A percentile compares a stretch with the other conserved stretches of the same genome.
These are phyloP conservation scores for Eudemis profundana DNA, from an alignment of 2,888 invertebrate species.

Conservation along the genomic window DNA sequence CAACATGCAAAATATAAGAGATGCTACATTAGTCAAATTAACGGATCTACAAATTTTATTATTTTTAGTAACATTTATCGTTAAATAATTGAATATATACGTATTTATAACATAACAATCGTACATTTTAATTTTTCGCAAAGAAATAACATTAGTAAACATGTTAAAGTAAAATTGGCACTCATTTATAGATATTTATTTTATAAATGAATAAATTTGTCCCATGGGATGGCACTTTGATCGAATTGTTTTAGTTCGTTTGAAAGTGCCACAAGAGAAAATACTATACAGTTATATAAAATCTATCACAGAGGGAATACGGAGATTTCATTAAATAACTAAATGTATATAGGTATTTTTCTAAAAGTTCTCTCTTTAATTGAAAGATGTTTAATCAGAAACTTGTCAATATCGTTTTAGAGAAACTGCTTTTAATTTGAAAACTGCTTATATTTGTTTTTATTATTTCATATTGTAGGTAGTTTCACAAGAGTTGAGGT, in stretches of 20 bases:
- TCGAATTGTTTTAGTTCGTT: background rate
- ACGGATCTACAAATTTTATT: background rate
- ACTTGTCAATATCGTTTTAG: conserved; percentile 2
- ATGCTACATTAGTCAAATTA: background rate
- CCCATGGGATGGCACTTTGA: background rate
- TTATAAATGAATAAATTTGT: too few relatives aligned
- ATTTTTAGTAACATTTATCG: background rate
- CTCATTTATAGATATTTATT: conserved; percentile 40
- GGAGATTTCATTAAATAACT: conserved; percentile 17
- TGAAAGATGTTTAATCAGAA: background rate
- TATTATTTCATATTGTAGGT: too few relatives aligned
- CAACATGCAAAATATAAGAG: conserved; percentile 20
- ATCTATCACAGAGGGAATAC: conserved; percentile 53
- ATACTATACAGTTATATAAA: conserved; percentile 44
- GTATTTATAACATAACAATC: background rate
- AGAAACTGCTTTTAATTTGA: background rate
- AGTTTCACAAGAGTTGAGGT: too few relatives aligned
- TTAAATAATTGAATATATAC: background rate
- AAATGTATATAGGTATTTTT: conserved; percentile 28
- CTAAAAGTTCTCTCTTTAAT: conserved; percentile 36
- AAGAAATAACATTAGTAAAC: conserved; percentile 1
- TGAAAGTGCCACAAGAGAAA: conserved; percentile 13
- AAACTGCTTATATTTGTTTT: too few relatives aligned
- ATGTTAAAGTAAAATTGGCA: conserved; percentile 21
- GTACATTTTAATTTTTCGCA: background rate